Base-by-base conservation (phyloP, 2,797 vertebrate genomes). In the Trichosurus vulpecula region DNA sequence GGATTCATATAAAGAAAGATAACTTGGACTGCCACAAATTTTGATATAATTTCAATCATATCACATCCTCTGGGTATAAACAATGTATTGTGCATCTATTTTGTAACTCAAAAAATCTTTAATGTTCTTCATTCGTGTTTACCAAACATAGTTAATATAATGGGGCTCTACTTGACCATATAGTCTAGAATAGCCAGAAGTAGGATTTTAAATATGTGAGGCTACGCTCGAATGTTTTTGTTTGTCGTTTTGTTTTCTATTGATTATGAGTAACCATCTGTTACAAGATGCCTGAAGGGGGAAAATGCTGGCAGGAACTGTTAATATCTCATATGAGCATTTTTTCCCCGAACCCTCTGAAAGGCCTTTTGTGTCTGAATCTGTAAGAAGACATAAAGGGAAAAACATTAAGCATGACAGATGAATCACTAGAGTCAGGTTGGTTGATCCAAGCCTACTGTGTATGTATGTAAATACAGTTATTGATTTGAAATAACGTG, bases 361-460 rank as follows among this genome's bases (percentile, higher is more conserved):
- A 91, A 95, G n/a, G 96, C 91, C n/a, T 92, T 4, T 52, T 92
- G 81, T 91, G 31, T 58, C 10, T 94, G 74, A n/a, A 90, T 96
- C 61, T 93, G 29, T 87, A 92, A 52, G 87, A 92, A 61, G 5
- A 54, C 3, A 93, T 11, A 52, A 94, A 93, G 95, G 51, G 1
- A 31, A 93, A 92, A 22, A 54, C 0, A 19, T 94, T 94, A 13
- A 19, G 6, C 66, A 30, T 8, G 31, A 53, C 31, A 74, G 81
- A n/a, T n/a, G 54, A 47, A 94, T 22, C 16, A 92, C 94, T 96
- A 58, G 92, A 35, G 29, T 87, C 14, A 95, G 55, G 52, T 92
- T 53, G 95, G 8, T 10, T 90, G 11, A 94, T 55, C 4, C 87
- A 30, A 95, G 8, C 47, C 2, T 92, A 55, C 5, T 94, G 19